Percentiles rank a stretch among this genome's conserved stretches.
These are phyloP conservation scores for Chymomyza costata DNA, from an alignment of 1,140 invertebrate species.

Conservation along the genomic window DNA sequence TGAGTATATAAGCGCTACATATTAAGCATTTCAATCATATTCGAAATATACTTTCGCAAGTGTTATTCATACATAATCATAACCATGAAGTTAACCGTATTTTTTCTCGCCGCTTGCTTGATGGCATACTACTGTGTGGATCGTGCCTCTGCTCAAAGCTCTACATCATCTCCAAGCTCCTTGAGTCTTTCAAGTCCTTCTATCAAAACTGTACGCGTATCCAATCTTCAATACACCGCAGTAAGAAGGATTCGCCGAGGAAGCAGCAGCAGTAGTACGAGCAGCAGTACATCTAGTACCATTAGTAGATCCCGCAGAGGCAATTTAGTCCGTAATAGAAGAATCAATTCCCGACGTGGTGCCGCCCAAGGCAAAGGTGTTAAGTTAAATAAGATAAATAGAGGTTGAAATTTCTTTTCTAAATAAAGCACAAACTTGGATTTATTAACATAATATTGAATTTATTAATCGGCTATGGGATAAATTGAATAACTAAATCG, in stretches of 20 bases:
- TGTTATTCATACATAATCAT: neutral
- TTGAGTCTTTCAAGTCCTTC: neutral
- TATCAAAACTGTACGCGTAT: conserved; percentile 12
- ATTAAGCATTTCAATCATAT: conserved; percentile 17
- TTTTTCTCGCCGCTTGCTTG: conserved; percentile 4
- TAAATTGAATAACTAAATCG: no score
- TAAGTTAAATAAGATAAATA: no score
- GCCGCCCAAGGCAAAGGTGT: no score
- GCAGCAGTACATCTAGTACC: neutral
- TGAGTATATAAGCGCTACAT: conserved; percentile 30
- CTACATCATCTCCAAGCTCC: neutral
- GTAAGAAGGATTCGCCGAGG: conserved; percentile 15
- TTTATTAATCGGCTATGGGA: no score
- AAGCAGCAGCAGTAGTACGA: conserved; percentile 3
- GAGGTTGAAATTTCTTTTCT: no score
- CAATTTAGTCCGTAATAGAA: no score
- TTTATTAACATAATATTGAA: no score
- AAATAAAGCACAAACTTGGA: no score
- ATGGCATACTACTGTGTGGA: conserved; percentile 18
- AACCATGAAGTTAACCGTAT: conserved; percentile 29
- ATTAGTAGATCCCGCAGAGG: neutral
- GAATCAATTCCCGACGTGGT: no score
- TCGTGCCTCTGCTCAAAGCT: neutral
- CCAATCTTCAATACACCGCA: conserved; percentile 19
- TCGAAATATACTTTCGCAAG: conserved; percentile 6